Base-by-base conservation (phyloP, 2,797 vertebrate genomes). In the Myoxocephalus aenaeus region DNA sequence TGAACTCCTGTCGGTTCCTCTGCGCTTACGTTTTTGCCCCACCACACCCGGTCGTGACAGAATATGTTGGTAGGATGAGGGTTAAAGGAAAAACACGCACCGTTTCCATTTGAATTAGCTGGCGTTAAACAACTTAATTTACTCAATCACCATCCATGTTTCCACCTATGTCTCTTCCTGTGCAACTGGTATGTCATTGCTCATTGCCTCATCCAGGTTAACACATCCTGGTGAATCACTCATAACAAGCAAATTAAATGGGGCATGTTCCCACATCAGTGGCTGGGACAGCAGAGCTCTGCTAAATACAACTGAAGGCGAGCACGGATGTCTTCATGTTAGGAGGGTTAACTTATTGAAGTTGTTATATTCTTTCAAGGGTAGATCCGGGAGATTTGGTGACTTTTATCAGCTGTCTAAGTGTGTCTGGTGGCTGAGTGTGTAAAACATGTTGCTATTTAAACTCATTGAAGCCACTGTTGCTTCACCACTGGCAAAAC, bases 271-370 rank as follows among this genome's bases (percentile, higher is more conserved):
- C 90, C 67, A 93, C 92, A 85, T 79, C 75, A 44, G 75, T 46
- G 54, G 70, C 38, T 9, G 90, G 84, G 13, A 77, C 48, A 3
- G 84, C 87, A 32, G 77, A 34, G 48, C 25, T 69, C 50, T 85
- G 58, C 12, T 83, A 12, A 15, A 87, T 12, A 72, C 80, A 87
- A 32, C 81, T 36, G 61, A 89, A 87, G 17, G 73, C 38, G 5
- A 88, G 70, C 73, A 65, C 65, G n/a, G 82, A 63, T 29, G 65
- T 50, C 54, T 84, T 90, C 93, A 94, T 93, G 61, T 75, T 90
- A 38, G 56, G 17, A 42, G 25, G 22, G 9, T 44, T 44, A 5
- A 44, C 61, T 63, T 2, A 7, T 63, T 63, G 25, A 62, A 42
- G 27, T 46, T 29, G 9, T 65, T 48, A 4, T 27, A 63, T 44